Conservation (phyloP, 2,113 vertebrate species). For the Aleadryas rufinucha region DNA sequence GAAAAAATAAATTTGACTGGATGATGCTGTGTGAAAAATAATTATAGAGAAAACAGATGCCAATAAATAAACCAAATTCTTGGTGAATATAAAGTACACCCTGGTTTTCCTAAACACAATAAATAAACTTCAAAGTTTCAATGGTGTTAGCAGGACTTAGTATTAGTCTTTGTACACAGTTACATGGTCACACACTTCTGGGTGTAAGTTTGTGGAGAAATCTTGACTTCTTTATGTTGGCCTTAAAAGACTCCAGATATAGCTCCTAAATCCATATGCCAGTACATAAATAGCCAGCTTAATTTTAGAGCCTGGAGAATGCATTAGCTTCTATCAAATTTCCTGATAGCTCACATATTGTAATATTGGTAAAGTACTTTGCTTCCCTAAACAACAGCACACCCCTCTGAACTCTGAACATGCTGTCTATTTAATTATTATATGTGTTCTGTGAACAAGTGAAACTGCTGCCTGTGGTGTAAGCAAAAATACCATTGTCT, state of each 20-base stretch:
- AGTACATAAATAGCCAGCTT: background rate
- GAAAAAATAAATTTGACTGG: background rate
- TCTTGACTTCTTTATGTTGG: background rate
- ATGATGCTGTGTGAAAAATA: background rate
- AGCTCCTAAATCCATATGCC: background rate
- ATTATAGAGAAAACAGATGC: background rate
- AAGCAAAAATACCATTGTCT: background rate
- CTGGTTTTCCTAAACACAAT: background rate
- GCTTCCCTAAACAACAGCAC: background rate
- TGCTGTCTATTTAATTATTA: background rate
- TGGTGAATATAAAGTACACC: background rate
- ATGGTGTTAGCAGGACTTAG: background rate
- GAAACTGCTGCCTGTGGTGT: background rate
- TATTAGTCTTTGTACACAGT: background rate
- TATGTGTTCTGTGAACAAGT: background rate
- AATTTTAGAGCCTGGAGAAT: background rate
- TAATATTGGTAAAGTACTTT: background rate
- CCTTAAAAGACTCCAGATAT: background rate
- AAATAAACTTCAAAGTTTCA: background rate
- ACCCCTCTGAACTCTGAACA: background rate
- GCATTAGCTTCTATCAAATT: background rate
- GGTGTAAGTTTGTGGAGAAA: background rate
- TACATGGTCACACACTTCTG: background rate
- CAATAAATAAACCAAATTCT: background rate
- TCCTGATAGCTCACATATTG: background rate